Evolutionary conservation across 2,888 invertebrate genomes (phyloP).

Genomic region (Eucriotettix oculatus): DNA sequence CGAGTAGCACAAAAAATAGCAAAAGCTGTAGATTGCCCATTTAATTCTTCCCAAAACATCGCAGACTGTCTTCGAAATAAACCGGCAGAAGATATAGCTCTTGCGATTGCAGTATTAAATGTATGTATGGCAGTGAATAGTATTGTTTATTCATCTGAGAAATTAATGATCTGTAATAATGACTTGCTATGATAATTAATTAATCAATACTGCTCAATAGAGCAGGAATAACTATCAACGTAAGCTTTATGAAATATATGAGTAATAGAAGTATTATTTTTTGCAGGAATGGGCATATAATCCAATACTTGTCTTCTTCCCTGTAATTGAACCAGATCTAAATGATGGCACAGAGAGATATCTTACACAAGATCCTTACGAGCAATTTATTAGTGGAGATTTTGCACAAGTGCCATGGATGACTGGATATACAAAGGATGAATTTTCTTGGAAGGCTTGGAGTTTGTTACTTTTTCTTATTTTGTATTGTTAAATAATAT

Average conservation of each 20-base stretch:
- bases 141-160: background rate
- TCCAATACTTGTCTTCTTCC: slow-evolving; percentile 38
- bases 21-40: background rate
- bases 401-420: slow-evolving; percentile 43
- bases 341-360: slow-evolving; percentile 42
- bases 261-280: background rate
- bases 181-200: background rate
- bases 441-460: slow-evolving; percentile 44
- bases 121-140: background rate
- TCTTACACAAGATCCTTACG: slow-evolving; percentile 40
- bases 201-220: background rate
- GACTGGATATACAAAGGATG: slow-evolving; percentile 46
- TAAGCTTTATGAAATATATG: background rate
- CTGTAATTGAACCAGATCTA: slow-evolving; percentile 46
- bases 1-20: background rate
- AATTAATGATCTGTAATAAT: background rate
- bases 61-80: background rate
- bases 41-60: background rate
- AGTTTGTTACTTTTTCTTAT: slow-evolving; percentile 27
- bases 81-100: background rate
- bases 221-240: background rate
- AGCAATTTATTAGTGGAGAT: slow-evolving; percentile 36
- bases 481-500: background rate
- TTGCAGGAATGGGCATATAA: slow-evolving; percentile 35
- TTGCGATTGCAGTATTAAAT: background rate